Evolutionary conservation across 2,888 invertebrate genomes (phyloP).

Genomic region (Galerucella calmariensis): DNA sequence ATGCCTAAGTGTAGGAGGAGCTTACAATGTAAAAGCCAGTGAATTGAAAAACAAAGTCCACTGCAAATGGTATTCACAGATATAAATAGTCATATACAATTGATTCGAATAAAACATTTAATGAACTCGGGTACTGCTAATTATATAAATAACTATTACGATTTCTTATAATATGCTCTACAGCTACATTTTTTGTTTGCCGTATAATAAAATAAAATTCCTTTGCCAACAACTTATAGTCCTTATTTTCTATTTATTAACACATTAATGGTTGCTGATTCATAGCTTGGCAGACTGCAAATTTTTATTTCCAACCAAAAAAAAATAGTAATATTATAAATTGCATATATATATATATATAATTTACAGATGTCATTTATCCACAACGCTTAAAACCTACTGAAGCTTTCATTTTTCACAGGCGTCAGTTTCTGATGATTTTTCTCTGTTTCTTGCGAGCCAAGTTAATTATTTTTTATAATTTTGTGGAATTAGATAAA

Average conservation of each 20-base stretch:
- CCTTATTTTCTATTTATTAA: slow-evolving; percentile 1
- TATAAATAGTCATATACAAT: background rate
- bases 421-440: no score
- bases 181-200: background rate
- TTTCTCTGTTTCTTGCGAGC: no score
- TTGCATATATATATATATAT: background rate
- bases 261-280: background rate
- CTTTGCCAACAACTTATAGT: slow-evolving; percentile 1
- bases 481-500: no score
- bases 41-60: background rate
- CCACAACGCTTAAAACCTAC: background rate
- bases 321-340: background rate
- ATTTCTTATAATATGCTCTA: background rate
- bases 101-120: background rate
- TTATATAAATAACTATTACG: background rate
- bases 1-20: background rate
- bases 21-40: background rate
- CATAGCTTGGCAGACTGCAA: background rate
- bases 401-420: no score
- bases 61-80: background rate
- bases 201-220: background rate
- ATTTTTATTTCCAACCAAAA: background rate
- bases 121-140: background rate
- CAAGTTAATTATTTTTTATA: no score
- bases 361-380: background rate